Base-by-base conservation (phyloP, 2,113 vertebrate genomes). In the Rhinopithecus roxellana region DNA sequence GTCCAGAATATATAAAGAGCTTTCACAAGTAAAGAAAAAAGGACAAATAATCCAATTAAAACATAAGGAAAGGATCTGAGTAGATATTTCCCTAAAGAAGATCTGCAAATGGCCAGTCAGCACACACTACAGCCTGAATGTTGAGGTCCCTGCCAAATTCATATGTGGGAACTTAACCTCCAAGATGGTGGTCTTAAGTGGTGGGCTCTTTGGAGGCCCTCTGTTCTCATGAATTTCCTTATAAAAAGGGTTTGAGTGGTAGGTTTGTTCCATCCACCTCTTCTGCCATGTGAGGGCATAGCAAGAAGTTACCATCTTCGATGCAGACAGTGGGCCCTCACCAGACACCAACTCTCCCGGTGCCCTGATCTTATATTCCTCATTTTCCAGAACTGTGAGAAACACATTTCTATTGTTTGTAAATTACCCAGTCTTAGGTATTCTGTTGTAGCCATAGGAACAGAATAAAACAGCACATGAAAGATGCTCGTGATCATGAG, bases 401-500 rank as follows among this genome's bases (percentile, higher is more conserved):
- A 48, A 17, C 2, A 17, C 23, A 75, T 75, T 74, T 45, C 40
- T 45, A 43, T 30, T 75, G 7, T 45, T 45, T 45, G 13, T 75
- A 30, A 75, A 30, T 30, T 75, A 7, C 23, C 74, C 74, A 43
- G 40, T 75, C 40, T 27, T 13, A 75, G 40, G 40, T 30, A 16
- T 75, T 75, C 43, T 45, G 74, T 45, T 30, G 25, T 45, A 75
- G 74, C 25, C 25, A 14, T 25, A 75, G 74, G 23, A 75, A 43
- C 74, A 8, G 40, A 16, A 13, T 27, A 45, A 45, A 13, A 17
- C 1, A 57, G 4, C 32, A 55, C 61, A 3, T 0, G 17, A 40
- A 48, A 48, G 8, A 72, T 12, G 64, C 5, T 4, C 45, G 7
- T 1, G 12, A 0, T 10, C 74, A 27, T 17, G 13, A 6, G 3